Evolutionary conservation across 2,797 vertebrate genomes (phyloP).

Genomic region (Brachyalestes nurse): DNA sequence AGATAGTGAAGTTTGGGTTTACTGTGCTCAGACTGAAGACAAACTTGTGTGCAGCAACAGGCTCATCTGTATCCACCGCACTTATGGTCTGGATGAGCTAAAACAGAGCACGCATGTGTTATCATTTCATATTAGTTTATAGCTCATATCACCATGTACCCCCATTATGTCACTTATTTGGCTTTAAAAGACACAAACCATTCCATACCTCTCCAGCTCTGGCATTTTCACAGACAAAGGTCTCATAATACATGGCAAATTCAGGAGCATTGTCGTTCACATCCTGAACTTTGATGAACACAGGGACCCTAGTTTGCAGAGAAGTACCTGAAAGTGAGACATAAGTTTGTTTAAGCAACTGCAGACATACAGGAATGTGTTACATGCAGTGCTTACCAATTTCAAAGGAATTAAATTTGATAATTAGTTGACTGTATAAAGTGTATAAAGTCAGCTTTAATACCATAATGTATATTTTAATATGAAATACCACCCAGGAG

Average conservation of each 20-base stretch:
- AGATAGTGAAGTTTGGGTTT: constrained; percentile 96
- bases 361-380: background rate
- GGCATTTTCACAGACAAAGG: constrained; percentile 97
- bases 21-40: constrained; percentile 92
- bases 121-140: background rate
- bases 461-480: no score
- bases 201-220: constrained; percentile 87
- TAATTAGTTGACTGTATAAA: background rate
- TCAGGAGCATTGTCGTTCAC: constrained; percentile 98
- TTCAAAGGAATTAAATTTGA: background rate
- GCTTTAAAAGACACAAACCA: background rate
- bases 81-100: constrained; percentile 98
- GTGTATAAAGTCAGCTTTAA: no score
- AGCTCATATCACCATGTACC: background rate
- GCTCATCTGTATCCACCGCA: constrained; percentile 95
- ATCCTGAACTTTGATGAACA: constrained; percentile 94
- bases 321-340: constrained; percentile 83
- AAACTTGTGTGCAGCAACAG: constrained; percentile 95
- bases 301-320: constrained; percentile 90
- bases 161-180: background rate
- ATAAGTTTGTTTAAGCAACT: constrained; percentile 37
- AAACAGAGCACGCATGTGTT: background rate
- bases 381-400: background rate
- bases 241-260: constrained; percentile 96
- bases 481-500: no score